Percentiles rank a stretch among this genome's conserved stretches.
Conservation (phyloP, 2,888 invertebrate species). For the Euproctis similis region DNA sequence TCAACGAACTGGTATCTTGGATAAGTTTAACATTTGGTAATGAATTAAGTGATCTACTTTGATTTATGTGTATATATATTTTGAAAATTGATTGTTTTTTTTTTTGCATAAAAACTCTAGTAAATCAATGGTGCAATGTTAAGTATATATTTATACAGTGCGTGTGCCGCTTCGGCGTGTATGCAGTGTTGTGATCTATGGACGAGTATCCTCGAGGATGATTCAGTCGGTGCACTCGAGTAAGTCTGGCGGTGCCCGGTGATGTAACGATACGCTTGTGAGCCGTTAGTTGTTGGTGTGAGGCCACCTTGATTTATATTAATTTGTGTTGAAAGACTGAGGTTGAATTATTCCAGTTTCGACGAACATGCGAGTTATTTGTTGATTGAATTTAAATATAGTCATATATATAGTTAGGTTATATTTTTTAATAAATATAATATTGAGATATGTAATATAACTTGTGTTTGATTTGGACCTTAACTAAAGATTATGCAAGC, state of each 20-base stretch:
- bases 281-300: slow-evolving; percentile 45
- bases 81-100: slow-evolving; percentile 43
- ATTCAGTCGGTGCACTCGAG: slow-evolving; percentile 12
- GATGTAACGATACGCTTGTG: slow-evolving; percentile 35
- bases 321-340: slow-evolving; percentile 73
- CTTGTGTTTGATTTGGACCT: slow-evolving; percentile 35
- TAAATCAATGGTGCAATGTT: slow-evolving; percentile 71
- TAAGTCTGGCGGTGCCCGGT: slow-evolving; percentile 16
- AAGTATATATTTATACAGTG: slow-evolving; percentile 46
- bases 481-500: too few relatives aligned
- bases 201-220: slow-evolving; percentile 5
- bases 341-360: slow-evolving; percentile 72
- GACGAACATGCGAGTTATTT: slow-evolving; percentile 72
- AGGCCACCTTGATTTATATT: slow-evolving; percentile 55
- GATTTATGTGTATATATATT: slow-evolving; percentile 32
- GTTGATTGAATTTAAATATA: slow-evolving; percentile 75
- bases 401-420: slow-evolving; percentile 76
- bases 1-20: slow-evolving; percentile 37
- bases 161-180: slow-evolving; percentile 13
- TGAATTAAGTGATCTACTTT: slow-evolving; percentile 25
- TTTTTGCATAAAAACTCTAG: too few relatives aligned
- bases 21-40: slow-evolving; percentile 27
- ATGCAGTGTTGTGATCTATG: slow-evolving; percentile 5
- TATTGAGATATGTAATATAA: slow-evolving; percentile 75
- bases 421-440: slow-evolving; percentile 77